phyloP scores from a whole-genome alignment of 2,797 vertebrate genomes.

The Enteromius treurensis region DNA sequence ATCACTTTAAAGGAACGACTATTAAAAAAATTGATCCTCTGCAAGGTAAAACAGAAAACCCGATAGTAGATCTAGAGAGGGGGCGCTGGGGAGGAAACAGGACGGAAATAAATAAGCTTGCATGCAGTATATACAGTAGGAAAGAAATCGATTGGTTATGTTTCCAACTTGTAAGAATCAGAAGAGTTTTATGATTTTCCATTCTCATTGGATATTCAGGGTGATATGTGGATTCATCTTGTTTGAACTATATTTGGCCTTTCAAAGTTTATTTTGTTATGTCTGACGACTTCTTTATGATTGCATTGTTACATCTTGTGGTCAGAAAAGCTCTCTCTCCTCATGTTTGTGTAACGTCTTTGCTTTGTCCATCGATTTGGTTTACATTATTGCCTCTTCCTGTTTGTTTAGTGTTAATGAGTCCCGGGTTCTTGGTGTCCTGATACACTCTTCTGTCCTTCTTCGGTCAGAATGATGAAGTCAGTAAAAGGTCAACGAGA shows the following conservation, averaged over 20 bases:
- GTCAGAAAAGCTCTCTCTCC: not conserved
- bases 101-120: not conserved
- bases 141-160: not conserved
- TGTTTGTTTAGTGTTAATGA: slow-evolving; percentile 22
- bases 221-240: not conserved
- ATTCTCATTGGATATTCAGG: not conserved
- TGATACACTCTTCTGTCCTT: slow-evolving; percentile 4
- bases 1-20: not conserved
- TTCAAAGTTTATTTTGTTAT: not conserved
- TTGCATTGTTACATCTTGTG: not conserved
- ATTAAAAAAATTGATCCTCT: not conserved
- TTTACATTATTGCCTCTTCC: not conserved
- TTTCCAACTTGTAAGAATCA: not conserved
- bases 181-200: not conserved
- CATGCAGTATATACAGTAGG: not conserved
- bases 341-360: not conserved
- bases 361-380: not conserved
- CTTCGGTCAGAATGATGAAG: slow-evolving; percentile 30
- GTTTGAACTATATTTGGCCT: not conserved
- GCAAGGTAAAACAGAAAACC: not conserved
- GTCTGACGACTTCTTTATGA: not conserved
- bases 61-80: not conserved
- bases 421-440: slow-evolving; percentile 24
- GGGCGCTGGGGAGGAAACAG: not conserved
- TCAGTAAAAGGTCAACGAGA: slow-evolving; percentile 60